Conservation (phyloP, 2,888 invertebrate genomes). For the Sphaerophoria rueppellii region DNA sequence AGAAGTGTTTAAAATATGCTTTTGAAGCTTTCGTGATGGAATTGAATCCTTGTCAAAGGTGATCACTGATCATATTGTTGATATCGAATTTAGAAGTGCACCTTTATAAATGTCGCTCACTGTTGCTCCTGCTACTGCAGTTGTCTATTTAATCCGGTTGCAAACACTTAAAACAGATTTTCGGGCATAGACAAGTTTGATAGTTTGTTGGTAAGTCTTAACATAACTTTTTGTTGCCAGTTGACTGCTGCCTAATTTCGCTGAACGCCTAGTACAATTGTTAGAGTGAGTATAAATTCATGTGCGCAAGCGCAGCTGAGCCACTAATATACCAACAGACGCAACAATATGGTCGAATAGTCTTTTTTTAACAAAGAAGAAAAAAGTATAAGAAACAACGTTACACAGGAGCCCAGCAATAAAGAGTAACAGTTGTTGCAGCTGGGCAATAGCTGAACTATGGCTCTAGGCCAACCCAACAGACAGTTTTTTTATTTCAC, state of each 20-base stretch:
- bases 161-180: background rate
- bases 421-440: conserved; percentile 56
- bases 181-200: conserved; percentile 32
- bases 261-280: conserved; percentile 53
- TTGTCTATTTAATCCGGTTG: conserved; percentile 53
- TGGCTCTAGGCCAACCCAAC: conserved; percentile 43
- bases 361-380: background rate
- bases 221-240: conserved; percentile 5
- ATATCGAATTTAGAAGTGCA: background rate
- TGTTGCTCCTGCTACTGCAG: background rate
- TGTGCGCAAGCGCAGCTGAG: conserved; percentile 61
- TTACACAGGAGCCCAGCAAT: conserved; percentile 33
- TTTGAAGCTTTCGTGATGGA: no score
- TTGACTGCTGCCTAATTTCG: conserved; percentile 54
- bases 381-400: background rate
- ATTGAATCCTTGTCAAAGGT: no score
- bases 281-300: conserved; percentile 39
- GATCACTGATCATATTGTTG: no score
- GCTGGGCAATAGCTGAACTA: conserved; percentile 48
- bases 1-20: no score
- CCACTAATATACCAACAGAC: conserved; percentile 48
- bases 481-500: conserved; percentile 4
- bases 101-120: conserved; percentile 37
- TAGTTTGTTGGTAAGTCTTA: conserved; percentile 9
- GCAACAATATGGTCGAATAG: conserved; percentile 62